Conservation (phyloP, 1,140 invertebrate genomes). For the Ceratoteleas bidentatus region DNA sequence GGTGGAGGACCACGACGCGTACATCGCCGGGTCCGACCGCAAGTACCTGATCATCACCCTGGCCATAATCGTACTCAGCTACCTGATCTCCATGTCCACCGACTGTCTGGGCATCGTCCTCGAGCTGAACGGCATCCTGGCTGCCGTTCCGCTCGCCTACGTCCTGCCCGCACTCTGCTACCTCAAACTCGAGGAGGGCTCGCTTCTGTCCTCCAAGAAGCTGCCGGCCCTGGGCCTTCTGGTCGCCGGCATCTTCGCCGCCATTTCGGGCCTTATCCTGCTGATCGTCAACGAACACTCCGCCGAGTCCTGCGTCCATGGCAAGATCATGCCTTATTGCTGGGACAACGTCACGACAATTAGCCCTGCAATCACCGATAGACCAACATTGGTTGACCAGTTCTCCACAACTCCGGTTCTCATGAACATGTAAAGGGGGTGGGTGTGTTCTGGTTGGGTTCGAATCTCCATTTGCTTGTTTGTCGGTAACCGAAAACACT, state of each 20-base stretch:
- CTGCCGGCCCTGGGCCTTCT: slow-evolving; percentile 87
- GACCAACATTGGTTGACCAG: slow-evolving; percentile 8
- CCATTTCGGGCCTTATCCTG: slow-evolving; percentile 84
- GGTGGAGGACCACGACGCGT: slow-evolving; percentile 81
- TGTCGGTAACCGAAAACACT: no score
- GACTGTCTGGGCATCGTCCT: slow-evolving; percentile 93
- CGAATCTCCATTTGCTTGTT: background rate
- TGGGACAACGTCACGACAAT: slow-evolving; percentile 61
- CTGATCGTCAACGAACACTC: slow-evolving; percentile 81
- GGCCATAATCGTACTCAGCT: slow-evolving; percentile 86
- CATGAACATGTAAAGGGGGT: slow-evolving; percentile 43
- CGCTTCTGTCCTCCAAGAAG: slow-evolving; percentile 86
- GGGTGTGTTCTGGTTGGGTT: background rate
- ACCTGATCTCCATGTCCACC: slow-evolving; percentile 91
- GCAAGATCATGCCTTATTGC: slow-evolving; percentile 84
- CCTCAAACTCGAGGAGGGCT: slow-evolving; percentile 88
- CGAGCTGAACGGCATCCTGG: slow-evolving; percentile 92
- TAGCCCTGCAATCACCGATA: slow-evolving; percentile 13
- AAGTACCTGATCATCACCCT: slow-evolving; percentile 87
- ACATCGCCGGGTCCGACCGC: slow-evolving; percentile 78
- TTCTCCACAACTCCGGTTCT: slow-evolving; percentile 16
- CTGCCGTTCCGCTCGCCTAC: slow-evolving; percentile 92
- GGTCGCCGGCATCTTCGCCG: slow-evolving; percentile 87
- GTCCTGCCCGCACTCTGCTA: slow-evolving; percentile 91
- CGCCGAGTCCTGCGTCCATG: slow-evolving; percentile 84